phyloP scores from a whole-genome alignment of 2,113 vertebrate species.

The Microcebus ravelobensis region DNA sequence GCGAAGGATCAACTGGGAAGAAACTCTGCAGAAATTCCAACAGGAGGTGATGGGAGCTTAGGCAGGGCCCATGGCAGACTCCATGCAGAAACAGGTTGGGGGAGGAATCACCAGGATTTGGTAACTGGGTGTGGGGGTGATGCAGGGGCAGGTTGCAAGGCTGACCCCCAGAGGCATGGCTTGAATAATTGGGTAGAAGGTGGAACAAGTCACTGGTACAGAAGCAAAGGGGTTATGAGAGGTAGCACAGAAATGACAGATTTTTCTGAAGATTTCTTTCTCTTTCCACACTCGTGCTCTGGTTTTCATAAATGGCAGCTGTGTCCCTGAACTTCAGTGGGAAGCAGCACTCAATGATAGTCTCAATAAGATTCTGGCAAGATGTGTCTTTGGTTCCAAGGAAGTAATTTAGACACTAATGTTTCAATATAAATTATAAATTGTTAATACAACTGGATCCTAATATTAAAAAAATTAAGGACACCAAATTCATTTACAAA shows the following conservation, averaged over 20 bases:
- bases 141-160: not conserved
- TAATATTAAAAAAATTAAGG: conserved; percentile 9
- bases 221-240: not conserved
- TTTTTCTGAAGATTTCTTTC: conserved; percentile 1
- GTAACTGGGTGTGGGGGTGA: not conserved
- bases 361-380: conserved; percentile 26
- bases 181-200: not conserved
- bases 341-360: not conserved
- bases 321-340: not conserved
- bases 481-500: conserved; percentile 7
- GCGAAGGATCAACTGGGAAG: not conserved
- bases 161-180: not conserved
- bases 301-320: not conserved
- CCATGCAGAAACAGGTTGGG: not conserved
- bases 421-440: conserved; percentile 55
- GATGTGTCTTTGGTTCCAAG: conserved; percentile 25
- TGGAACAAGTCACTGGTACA: not conserved
- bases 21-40: not conserved
- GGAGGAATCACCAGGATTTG: not conserved
- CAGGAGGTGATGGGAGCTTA: not conserved
- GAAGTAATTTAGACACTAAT: conserved; percentile 18
- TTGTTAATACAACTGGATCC: not conserved
- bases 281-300: not conserved
- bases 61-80: not conserved
- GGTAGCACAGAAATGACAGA: not conserved